A percentile compares a stretch with the other conserved stretches of the same genome.
These are phyloP conservation scores for Agrilus planipennis DNA, from an alignment of 1,140 invertebrate genomes.

Conservation along the genomic window DNA sequence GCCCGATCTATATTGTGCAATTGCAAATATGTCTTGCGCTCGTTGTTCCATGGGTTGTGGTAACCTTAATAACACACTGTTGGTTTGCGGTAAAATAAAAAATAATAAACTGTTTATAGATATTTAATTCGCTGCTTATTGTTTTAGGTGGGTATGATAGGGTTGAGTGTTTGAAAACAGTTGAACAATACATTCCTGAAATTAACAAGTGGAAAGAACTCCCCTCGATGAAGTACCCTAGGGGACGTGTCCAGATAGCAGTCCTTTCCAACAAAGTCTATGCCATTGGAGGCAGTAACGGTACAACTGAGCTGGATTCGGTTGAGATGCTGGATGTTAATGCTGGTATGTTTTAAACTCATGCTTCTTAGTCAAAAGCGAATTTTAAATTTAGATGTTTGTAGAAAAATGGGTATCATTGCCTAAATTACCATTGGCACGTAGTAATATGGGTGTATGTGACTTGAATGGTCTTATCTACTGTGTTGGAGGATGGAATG, in stretches of 20 bases:
- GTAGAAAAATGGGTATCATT: constrained; percentile 49
- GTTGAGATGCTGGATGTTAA: constrained; percentile 50
- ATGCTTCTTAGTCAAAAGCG: not conserved
- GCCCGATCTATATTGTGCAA: constrained; percentile 45
- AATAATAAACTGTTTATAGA: not conserved
- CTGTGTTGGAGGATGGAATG: constrained; percentile 72
- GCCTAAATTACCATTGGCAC: constrained; percentile 48
- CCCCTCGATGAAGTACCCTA: constrained; percentile 53
- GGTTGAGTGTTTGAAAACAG: constrained; percentile 64
- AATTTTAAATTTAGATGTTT: constrained; percentile 8
- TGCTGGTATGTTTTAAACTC: constrained; percentile 6
- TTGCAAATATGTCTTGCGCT: constrained; percentile 54
- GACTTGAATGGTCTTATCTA: constrained; percentile 56
- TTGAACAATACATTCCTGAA: constrained; percentile 59
- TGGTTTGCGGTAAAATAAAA: constrained; percentile 54
- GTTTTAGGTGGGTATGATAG: constrained; percentile 71
- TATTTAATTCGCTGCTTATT: not conserved
- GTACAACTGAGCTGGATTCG: constrained; percentile 54
- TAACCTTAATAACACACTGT: constrained; percentile 50
- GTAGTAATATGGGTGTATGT: constrained; percentile 63
- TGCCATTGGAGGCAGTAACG: constrained; percentile 70
- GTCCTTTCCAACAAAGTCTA: constrained; percentile 55
- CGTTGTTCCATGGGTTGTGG: constrained; percentile 65
- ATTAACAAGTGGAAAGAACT: constrained; percentile 56
- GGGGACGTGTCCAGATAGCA: constrained; percentile 65